These are phyloP conservation scores for Heteromormyrus szaboi DNA, from an alignment of 2,797 vertebrate species.

Conservation along the genomic window DNA sequence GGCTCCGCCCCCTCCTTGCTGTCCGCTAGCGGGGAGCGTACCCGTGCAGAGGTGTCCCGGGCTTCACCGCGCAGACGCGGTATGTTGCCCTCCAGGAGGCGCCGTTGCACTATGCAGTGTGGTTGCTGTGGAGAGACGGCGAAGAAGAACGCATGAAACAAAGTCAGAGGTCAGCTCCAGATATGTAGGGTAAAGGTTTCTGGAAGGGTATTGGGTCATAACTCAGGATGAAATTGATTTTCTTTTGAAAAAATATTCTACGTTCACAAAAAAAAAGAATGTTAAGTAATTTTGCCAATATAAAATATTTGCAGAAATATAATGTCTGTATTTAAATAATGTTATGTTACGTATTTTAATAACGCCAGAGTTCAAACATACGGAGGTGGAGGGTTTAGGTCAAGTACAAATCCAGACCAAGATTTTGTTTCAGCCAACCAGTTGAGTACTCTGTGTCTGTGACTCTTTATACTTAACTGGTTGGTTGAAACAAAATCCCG, in stretches of 20 bases:
- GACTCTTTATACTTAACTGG: neutral
- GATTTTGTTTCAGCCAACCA: neutral
- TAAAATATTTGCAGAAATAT: neutral
- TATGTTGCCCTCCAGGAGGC: conserved; percentile 80
- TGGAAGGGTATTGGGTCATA: neutral
- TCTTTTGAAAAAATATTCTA: neutral
- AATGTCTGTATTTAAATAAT: neutral
- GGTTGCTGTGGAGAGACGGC: conserved; percentile 68
- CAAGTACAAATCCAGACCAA: neutral
- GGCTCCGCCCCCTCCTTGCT: conserved; percentile 52
- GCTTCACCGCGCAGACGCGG: conserved; percentile 62
- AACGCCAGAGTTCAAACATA: neutral
- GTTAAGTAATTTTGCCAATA: neutral
- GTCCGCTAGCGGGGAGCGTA: conserved; percentile 64
- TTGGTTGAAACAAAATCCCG: neutral
- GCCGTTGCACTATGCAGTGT: conserved; percentile 85
- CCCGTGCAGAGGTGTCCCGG: conserved; percentile 41
- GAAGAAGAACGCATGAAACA: neutral
- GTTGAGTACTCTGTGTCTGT: neutral
- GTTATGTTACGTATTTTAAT: neutral
- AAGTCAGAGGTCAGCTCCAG: neutral
- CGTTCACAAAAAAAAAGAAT: neutral
- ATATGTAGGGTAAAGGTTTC: neutral
- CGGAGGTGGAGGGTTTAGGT: neutral
- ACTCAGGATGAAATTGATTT: neutral